Evolutionary conservation across 2,113 vertebrate species (phyloP), one percentile per base, ranked within the genome.

Genomic region (Climacteris rufus): DNA sequence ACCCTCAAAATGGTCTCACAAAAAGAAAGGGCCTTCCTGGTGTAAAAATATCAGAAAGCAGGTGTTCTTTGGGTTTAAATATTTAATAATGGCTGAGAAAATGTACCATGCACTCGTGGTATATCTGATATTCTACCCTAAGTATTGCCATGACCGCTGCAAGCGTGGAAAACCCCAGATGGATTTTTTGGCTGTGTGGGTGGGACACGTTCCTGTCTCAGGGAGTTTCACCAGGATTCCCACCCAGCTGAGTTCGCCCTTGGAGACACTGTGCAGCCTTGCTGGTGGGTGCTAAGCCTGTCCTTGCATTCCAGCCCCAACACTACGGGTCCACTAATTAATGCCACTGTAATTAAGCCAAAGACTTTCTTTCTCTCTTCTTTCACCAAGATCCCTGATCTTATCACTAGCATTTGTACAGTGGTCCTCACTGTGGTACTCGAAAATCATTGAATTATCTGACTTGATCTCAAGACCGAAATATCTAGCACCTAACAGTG

Each of bases 251-350:
- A 13, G 5, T 70, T 59, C 89, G 56, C 47, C 54, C 25, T 23
- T 49, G 53, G 30, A 56, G 49, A 57, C 30, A 30, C 13, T 7
- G 33, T 11, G 13, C 35, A 50, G 63, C 22, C 8, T 13, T 80
- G 76, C 40, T 0, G 0, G 45, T 0, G 1, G 7, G 13, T 39
- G 66, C 19, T 65, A 33, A 86, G 13, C 44, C 10, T 49, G 50
- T 49, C 35, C 49, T 56, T 65, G 49, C 30, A 7, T 39, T 64
- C 13, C 53, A 68, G 71, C n/a, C 35, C 33, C 24, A 69, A 0
- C 0, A 2, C 15, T 47, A 16, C 56, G 15, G 45, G 7, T 49
- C 56, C 86, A 22, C 49, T 42, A 42, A 42, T 25, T 39, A 35
- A 8, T 57, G 59, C 37, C 19, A 7, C 83, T 59, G 19, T 13